phyloP scores from a whole-genome alignment of 1,140 invertebrate genomes.

The Sweltsa coloradensis region DNA sequence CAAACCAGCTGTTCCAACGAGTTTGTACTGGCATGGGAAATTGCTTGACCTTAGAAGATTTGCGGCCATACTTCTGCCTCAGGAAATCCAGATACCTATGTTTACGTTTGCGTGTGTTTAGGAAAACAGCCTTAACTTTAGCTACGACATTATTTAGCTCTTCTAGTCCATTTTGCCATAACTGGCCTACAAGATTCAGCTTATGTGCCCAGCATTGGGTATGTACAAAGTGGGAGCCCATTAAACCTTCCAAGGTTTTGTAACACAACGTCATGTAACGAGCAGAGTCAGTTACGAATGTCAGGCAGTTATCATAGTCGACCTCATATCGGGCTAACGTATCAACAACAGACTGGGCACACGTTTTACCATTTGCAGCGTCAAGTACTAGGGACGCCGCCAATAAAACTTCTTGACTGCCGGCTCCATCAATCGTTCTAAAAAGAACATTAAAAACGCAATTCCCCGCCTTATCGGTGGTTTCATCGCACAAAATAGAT shows the following conservation, averaged over 20 bases:
- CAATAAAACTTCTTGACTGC: background rate
- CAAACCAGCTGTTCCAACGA: background rate
- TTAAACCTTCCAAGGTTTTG: background rate
- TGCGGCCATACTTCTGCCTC: background rate
- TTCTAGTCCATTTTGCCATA: background rate
- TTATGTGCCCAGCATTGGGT: background rate
- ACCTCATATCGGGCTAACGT: background rate
- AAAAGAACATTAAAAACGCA: background rate
- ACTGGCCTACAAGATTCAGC: background rate
- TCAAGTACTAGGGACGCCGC: background rate
- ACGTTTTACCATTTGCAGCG: background rate
- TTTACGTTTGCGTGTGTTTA: background rate
- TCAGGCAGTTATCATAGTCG: background rate
- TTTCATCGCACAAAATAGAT: background rate
- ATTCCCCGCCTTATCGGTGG: background rate
- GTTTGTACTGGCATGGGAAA: conserved; percentile 1
- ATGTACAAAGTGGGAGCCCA: background rate
- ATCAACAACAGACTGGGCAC: background rate
- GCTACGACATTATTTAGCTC: background rate
- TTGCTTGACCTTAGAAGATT: background rate
- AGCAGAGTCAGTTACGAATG: background rate
- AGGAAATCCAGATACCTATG: background rate
- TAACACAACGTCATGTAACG: background rate
- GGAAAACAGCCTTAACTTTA: background rate
- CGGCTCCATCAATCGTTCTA: background rate